phyloP scores from a whole-genome alignment of 2,888 invertebrate genomes.

The Polymixis flavicincta region DNA sequence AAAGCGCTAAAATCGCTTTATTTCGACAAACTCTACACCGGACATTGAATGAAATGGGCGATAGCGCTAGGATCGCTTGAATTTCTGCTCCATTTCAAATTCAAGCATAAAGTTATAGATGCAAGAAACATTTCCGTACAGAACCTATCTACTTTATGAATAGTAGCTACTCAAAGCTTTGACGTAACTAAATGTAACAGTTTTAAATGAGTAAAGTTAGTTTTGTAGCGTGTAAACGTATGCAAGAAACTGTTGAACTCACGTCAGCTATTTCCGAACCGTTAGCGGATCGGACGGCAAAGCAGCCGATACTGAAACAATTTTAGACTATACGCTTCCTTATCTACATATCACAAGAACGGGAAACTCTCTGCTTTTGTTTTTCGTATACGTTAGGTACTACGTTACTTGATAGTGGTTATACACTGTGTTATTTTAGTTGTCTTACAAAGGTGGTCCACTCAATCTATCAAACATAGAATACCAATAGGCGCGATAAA shows the following conservation, averaged over 20 bases:
- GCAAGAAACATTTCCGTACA: conserved; percentile 29
- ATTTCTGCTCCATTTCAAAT: conserved; percentile 36
- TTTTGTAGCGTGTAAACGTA: conserved; percentile 50
- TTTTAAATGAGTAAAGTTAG: conserved; percentile 62
- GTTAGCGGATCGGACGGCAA: conserved; percentile 43
- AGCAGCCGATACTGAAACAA: conserved; percentile 53
- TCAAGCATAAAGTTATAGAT: conserved; percentile 32
- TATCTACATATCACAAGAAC: conserved; percentile 47
- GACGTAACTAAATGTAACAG: conserved; percentile 39
- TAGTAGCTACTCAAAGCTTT: conserved; percentile 38
- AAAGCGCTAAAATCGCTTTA: conserved; percentile 44
- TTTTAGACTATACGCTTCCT: conserved; percentile 41
- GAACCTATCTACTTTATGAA: conserved; percentile 6
- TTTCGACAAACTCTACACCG: conserved; percentile 30
- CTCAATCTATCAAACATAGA: too few relatives aligned
- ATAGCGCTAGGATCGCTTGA: conserved; percentile 10
- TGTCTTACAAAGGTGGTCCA: too few relatives aligned
- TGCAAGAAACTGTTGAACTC: conserved; percentile 52
- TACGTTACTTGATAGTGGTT: neutral
- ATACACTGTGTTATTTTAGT: too few relatives aligned
- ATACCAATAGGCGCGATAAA: too few relatives aligned
- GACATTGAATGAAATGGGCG: conserved; percentile 29
- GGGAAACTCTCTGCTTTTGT: conserved; percentile 21
- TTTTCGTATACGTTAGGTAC: conserved; percentile 14
- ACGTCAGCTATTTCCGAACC: conserved; percentile 42